Evolutionary conservation across 2,888 invertebrate species (phyloP).

Genomic region (Pyrochroa serraticornis): DNA sequence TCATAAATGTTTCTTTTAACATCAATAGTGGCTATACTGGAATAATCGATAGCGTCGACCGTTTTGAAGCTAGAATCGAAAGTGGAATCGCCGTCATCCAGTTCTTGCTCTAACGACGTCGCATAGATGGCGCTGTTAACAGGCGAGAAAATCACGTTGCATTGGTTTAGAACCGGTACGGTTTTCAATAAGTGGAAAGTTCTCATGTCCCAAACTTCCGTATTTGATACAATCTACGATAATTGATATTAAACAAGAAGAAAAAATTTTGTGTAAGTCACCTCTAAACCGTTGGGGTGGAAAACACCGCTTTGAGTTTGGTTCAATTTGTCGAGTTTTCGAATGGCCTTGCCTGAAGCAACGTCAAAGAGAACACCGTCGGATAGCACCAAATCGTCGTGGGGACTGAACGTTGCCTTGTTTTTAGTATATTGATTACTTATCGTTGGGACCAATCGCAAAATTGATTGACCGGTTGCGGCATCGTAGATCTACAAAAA

Average conservation of each 20-base stretch:
- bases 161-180: slow-evolving; percentile 91
- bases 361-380: slow-evolving; percentile 97
- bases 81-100: slow-evolving; percentile 73
- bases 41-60: slow-evolving; percentile 92
- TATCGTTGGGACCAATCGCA: slow-evolving; percentile 77
- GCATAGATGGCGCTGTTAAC: slow-evolving; percentile 89
- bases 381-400: slow-evolving; percentile 91
- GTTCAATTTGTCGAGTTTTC: slow-evolving; percentile 97
- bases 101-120: slow-evolving; percentile 76
- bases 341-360: slow-evolving; percentile 83
- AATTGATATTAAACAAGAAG: slow-evolving; percentile 6
- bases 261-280: slow-evolving; percentile 45
- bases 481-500: slow-evolving; percentile 82
- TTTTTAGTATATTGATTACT: slow-evolving; percentile 95
- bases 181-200: slow-evolving; percentile 94
- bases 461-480: slow-evolving; percentile 74
- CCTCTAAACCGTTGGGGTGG: slow-evolving; percentile 94
- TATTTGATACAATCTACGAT: slow-evolving; percentile 87
- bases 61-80: slow-evolving; percentile 95
- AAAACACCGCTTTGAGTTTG: slow-evolving; percentile 94
- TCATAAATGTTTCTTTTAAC: slow-evolving; percentile 89
- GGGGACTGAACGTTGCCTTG: slow-evolving; percentile 91
- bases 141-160: slow-evolving; percentile 85
- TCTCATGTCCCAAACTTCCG: slow-evolving; percentile 97
- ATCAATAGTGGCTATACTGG: slow-evolving; percentile 93